Conservation (phyloP, 1,140 invertebrate species). For the Lanistes nyassanus region DNA sequence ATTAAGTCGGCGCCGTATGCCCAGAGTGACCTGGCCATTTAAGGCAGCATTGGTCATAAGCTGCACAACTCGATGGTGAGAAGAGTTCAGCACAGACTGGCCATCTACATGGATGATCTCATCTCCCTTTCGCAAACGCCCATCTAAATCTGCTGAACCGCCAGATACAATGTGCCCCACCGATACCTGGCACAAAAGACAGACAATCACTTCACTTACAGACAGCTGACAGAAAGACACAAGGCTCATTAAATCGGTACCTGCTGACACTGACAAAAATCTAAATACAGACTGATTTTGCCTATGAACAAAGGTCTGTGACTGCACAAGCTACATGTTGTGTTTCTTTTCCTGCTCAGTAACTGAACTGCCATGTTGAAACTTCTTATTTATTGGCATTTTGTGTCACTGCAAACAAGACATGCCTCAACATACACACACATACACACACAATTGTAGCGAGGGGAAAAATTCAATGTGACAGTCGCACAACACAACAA, state of each 20-base stretch:
- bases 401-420: too few relatives aligned
- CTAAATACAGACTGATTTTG: too few relatives aligned
- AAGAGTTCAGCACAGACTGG: constrained; percentile 83
- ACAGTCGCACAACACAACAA: too few relatives aligned
- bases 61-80: constrained; percentile 90
- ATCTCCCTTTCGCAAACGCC: constrained; percentile 86
- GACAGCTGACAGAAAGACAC: background rate
- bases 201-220: background rate
- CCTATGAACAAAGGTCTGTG: too few relatives aligned
- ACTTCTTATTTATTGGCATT: too few relatives aligned
- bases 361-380: too few relatives aligned
- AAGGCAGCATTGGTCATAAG: constrained; percentile 85
- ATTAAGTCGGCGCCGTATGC: constrained; percentile 58
- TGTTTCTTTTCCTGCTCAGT: too few relatives aligned
- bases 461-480: too few relatives aligned
- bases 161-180: constrained; percentile 95
- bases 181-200: constrained; percentile 73
- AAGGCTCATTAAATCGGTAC: background rate
- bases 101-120: constrained; percentile 83
- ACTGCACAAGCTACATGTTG: too few relatives aligned
- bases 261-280: background rate
- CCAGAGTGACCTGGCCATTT: constrained; percentile 75
- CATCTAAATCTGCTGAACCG: constrained; percentile 89
- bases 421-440: constrained; percentile 1
- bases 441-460: background rate